Evolutionary conservation across 2,113 vertebrate genomes (phyloP), one percentile per base, ranked within the genome.

Genomic region (Sitta europaea): DNA sequence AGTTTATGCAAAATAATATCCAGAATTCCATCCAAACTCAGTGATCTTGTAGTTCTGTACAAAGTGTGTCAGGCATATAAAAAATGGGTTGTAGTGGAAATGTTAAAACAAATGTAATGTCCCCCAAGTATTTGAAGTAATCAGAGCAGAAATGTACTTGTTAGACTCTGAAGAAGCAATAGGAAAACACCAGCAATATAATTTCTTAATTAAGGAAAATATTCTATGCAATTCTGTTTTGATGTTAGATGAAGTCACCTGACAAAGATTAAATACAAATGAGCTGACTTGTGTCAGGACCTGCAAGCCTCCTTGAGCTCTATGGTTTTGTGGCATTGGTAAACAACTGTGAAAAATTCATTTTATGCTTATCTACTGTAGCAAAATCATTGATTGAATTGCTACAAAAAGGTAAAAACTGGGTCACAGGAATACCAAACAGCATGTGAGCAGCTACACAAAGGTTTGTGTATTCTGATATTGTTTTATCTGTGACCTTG

Each of bases 401-500:
- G 50, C 62, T 93, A 66, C 61, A 85, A 42, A 77, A 85, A 82
- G 45, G n/a, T 43, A 91, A 91, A 90, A 96, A 82, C 38, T 73
- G 58, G 54, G 77, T 91, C 77, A 92, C 10, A 14, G 33, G 45
- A 82, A 73, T 70, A 38, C 62, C 74, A 85, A 81, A 31, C 54
- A 68, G 33, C n/a, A n/a, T 75, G 66, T 40, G 50, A 74, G 35
- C 85, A 70, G 42, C 47, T 91, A 79, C 47, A 43, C 27, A 83
- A 66, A 79, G 62, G 66, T 61, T 91, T 94, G 62, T 91, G 35
- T 86, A 82, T 70, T 92, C 71, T 33, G 42, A 86, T 94, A 72
- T 31, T 93, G 93, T 92, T 95, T 85, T 86, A 76, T 91, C 62
- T 76, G 58, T 91, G 94, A 95, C 95, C 94, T 95, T 93, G 85